These are phyloP conservation scores for Orthosia gothica DNA, from an alignment of 2,888 invertebrate genomes.

Conservation along the genomic window DNA sequence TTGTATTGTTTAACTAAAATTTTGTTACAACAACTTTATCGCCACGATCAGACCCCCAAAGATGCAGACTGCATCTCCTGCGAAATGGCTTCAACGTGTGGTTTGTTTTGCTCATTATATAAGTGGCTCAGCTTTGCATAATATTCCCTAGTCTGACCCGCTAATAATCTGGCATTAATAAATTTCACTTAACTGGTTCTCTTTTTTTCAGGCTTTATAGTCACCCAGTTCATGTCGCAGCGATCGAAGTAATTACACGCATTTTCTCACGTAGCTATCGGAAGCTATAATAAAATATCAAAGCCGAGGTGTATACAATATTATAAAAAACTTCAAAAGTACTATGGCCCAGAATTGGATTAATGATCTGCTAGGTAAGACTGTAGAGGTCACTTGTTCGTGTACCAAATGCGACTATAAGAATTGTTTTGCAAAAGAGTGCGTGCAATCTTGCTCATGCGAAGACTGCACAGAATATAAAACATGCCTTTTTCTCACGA, in stretches of 20 bases:
- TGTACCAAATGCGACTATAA: constrained; percentile 76
- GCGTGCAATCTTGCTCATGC: constrained; percentile 57
- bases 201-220: constrained; percentile 64
- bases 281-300: background rate
- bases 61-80: too few species aligned
- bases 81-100: too few species aligned
- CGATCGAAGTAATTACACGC: constrained; percentile 31
- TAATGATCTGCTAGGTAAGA: background rate
- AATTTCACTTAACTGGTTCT: too few species aligned
- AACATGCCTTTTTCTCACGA: constrained; percentile 59
- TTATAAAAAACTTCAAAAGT: constrained; percentile 1
- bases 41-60: too few species aligned
- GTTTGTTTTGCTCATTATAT: too few species aligned
- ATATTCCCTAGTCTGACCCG: too few species aligned
- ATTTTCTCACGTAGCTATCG: background rate
- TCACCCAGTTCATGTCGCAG: constrained; percentile 65
- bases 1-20: too few species aligned
- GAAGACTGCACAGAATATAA: constrained; percentile 58
- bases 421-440: constrained; percentile 69
- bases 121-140: too few species aligned
- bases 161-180: too few species aligned
- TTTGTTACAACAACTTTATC: too few species aligned
- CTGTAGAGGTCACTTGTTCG: constrained; percentile 71
- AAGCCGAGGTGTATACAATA: background rate
- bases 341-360: constrained; percentile 42